These are phyloP conservation scores for Dendroctonus valens DNA, from an alignment of 1,140 invertebrate genomes.

Conservation along the genomic window DNA sequence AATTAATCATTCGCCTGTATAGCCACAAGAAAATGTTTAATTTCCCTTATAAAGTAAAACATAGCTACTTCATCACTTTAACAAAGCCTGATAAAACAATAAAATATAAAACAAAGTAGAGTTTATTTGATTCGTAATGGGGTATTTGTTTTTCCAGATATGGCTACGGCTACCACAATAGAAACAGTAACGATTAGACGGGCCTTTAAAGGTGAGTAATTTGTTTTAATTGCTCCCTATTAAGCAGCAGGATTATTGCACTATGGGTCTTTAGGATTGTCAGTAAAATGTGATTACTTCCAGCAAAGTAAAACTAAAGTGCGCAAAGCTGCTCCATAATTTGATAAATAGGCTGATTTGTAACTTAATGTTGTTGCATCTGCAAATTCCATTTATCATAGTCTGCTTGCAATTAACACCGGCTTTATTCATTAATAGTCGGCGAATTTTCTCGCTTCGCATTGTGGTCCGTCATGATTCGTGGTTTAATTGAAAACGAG, in stretches of 20 bases:
- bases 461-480: too few relatives aligned
- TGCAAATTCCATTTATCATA: too few relatives aligned
- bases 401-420: too few relatives aligned
- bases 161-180: constrained; percentile 82
- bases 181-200: constrained; percentile 89
- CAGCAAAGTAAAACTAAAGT: too few relatives aligned
- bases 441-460: too few relatives aligned
- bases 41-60: background rate
- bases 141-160: constrained; percentile 27
- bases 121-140: constrained; percentile 25
- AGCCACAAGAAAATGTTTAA: too few relatives aligned
- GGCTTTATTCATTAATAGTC: too few relatives aligned
- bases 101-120: background rate
- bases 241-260: background rate
- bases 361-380: background rate
- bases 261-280: too few relatives aligned
- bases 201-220: constrained; percentile 79
- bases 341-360: background rate
- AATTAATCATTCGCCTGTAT: too few relatives aligned
- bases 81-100: background rate
- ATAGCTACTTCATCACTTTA: background rate
- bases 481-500: too few relatives aligned
- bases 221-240: background rate
- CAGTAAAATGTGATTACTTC: too few relatives aligned
- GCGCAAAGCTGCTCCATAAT: background rate